Conservation (phyloP, 2,888 invertebrate genomes). For the Hirtodrosophila histrioides region DNA sequence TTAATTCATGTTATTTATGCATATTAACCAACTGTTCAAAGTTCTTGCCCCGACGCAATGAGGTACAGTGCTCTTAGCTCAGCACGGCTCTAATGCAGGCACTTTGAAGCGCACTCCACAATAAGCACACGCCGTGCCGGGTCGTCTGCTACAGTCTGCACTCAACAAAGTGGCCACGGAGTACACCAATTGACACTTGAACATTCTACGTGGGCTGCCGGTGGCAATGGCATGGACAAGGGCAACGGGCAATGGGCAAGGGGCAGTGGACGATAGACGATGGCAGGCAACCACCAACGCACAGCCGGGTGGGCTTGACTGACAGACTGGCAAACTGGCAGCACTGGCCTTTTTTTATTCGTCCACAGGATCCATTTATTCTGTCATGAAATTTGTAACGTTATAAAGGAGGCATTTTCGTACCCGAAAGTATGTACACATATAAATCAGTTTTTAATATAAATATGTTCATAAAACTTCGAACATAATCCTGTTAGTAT, state of each 20-base stretch:
- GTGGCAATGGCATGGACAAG: slow-evolving; percentile 9
- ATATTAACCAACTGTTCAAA: slow-evolving; percentile 37
- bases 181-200: slow-evolving; percentile 76
- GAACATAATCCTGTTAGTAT: too few species aligned
- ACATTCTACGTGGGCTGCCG: slow-evolving; percentile 46
- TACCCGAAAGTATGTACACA: too few species aligned
- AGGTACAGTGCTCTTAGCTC: slow-evolving; percentile 20
- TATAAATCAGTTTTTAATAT: too few species aligned
- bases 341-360: slow-evolving; percentile 32
- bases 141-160: slow-evolving; percentile 51
- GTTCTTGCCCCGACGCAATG: slow-evolving; percentile 31
- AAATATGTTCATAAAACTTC: too few species aligned
- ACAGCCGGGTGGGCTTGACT: slow-evolving; percentile 48
- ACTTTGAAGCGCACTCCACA: slow-evolving; percentile 41
- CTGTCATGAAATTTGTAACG: too few species aligned
- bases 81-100: slow-evolving; percentile 27
- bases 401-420: too few species aligned
- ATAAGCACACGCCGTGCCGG: slow-evolving; percentile 17
- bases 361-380: too few species aligned
- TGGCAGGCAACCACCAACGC: slow-evolving; percentile 50
- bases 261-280: slow-evolving; percentile 8
- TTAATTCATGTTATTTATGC: slow-evolving; percentile 46
- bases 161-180: slow-evolving; percentile 71
- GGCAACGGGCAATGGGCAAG: slow-evolving; percentile 15
- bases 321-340: slow-evolving; percentile 23